phyloP scores from a whole-genome alignment of 2,888 invertebrate species.

The Monoplex corrugatus region DNA sequence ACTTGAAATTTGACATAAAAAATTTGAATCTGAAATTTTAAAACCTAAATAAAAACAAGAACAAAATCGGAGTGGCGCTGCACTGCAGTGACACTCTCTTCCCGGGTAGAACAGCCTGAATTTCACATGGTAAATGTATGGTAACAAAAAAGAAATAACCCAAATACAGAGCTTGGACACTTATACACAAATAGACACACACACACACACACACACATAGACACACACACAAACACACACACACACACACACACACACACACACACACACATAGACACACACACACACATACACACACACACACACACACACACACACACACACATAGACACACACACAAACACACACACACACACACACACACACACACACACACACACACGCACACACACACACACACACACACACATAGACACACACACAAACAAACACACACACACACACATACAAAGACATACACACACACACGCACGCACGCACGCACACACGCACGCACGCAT shows the following conservation, averaged over 20 bases:
- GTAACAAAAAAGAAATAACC: too few species aligned
- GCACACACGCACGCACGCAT: neutral
- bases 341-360: conserved; percentile 28
- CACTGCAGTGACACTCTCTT: too few species aligned
- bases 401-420: neutral
- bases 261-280: neutral
- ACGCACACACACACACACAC: conserved; percentile 13
- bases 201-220: neutral
- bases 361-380: conserved; percentile 34
- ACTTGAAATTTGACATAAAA: too few species aligned
- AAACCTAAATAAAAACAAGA: too few species aligned
- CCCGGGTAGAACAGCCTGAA: too few species aligned
- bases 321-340: conserved; percentile 20
- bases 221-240: conserved; percentile 16
- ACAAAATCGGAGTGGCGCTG: too few species aligned
- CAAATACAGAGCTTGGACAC: too few species aligned
- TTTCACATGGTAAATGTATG: too few species aligned
- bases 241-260: neutral
- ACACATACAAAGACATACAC: neutral
- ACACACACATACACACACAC: neutral
- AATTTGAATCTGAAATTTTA: too few species aligned
- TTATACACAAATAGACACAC: conserved; percentile 10
- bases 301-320: conserved; percentile 5
- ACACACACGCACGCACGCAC: neutral
- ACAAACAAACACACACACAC: neutral